Evolutionary conservation across 2,888 invertebrate genomes (phyloP), one percentile per base, ranked within the genome.

Genomic region (Endotricha flammealis): DNA sequence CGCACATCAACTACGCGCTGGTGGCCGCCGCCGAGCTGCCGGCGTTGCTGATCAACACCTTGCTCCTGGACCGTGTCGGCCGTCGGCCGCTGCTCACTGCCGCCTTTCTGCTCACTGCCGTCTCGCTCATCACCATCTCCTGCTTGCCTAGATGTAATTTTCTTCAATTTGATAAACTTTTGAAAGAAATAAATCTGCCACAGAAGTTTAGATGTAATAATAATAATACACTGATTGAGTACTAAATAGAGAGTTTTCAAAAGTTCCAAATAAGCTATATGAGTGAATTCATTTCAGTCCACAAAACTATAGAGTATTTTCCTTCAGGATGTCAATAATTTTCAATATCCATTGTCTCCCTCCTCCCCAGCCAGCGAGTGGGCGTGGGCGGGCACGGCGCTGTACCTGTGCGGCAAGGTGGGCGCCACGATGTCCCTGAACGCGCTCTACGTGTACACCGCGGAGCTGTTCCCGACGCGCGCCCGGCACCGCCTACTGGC

Each of bases 381-480:
- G 17, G 48, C 53, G 8, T 44, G 41, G 24, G 41, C 52, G 38
- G 61, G 67, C 53, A 72, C 67, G 39, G 66, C 74, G 27, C 59
- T 88, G 41, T 92, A 90, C 69, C 73, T 92, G 48, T 61, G 78
- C 31, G 91, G 92, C 25, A 91, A 92, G 71, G 73, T 89, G 61
- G 89, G 90, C 36, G 91, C 90, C 13, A 91, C 92, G 6, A 88
- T 90, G 68, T 86, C 92, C 11, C 90, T 91, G 65, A 89, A 90
- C 57, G 89, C 89, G 30, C 76, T 91, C 42, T 92, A 92, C 70
- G 88, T 91, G 64, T 91, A 91, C 70, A 91, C 92, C 7, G 89
- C 92, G 7, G 93, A 93, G 78, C 82, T 93, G 72, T 92, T 92
- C 72, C 93, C 93, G 0, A 93, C 93, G 33, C 88, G 89, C 42